Conservation (phyloP, 2,888 invertebrate genomes). For the Ditula angustiorana region DNA sequence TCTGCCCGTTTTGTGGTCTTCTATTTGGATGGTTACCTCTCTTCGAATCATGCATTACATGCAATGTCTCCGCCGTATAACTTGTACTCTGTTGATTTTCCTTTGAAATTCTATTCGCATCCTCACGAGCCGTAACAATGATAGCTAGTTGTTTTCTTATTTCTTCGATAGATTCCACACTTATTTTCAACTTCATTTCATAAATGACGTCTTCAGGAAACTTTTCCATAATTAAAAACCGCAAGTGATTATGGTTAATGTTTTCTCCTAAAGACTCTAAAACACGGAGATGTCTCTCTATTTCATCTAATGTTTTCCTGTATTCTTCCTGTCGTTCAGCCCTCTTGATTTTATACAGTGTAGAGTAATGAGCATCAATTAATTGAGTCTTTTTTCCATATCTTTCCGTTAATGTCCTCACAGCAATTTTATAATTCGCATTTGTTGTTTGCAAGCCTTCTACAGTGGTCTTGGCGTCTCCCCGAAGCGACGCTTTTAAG, state of each 20-base stretch:
- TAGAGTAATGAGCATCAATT: slow-evolving; percentile 1
- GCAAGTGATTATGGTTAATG: not conserved
- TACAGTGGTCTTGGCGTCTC: not conserved
- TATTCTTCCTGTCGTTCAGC: not conserved
- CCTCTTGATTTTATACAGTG: not conserved
- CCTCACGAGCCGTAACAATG: not conserved
- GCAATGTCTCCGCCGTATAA: not conserved
- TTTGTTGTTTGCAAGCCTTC: slow-evolving; percentile 2
- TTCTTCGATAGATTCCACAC: not conserved
- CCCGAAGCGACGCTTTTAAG: not conserved
- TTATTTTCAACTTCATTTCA: not conserved
- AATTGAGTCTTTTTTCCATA: not conserved
- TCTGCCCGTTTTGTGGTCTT: too few species aligned
- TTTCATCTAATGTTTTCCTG: slow-evolving; percentile 1
- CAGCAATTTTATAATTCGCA: slow-evolving; percentile 10
- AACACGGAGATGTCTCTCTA: slow-evolving; percentile 9
- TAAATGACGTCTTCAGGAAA: not conserved
- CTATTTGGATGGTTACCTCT: too few species aligned
- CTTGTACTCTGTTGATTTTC: not conserved
- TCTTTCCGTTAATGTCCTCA: not conserved
- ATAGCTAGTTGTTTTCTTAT: not conserved
- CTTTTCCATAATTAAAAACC: slow-evolving; percentile 15
- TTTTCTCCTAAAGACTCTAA: slow-evolving; percentile 9
- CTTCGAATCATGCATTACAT: too few species aligned
- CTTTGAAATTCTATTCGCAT: not conserved